These are phyloP conservation scores for Bradynema listronoti DNA, from an alignment of 1,140 invertebrate species.

Conservation along the genomic window DNA sequence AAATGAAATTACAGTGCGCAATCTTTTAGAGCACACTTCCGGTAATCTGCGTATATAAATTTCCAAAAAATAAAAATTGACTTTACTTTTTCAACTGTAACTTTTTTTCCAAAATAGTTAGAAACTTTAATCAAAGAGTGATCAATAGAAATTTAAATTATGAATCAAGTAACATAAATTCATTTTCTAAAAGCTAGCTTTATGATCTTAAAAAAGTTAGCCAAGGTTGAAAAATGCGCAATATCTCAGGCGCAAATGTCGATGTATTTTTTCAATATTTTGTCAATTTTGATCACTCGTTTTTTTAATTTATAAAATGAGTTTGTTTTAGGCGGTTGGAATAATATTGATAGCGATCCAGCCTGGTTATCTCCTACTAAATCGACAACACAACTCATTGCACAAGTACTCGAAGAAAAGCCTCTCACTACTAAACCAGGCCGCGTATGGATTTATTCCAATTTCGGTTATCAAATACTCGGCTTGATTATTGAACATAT, in stretches of 20 bases:
- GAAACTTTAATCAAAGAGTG: too few relatives aligned
- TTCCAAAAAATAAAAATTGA: too few relatives aligned
- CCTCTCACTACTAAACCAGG: conserved; percentile 48
- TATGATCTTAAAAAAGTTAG: too few relatives aligned
- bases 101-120: too few relatives aligned
- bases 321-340: conserved; percentile 47
- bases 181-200: too few relatives aligned
- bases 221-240: too few relatives aligned
- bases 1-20: conserved; percentile 48
- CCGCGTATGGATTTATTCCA: conserved; percentile 55
- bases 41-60: conserved; percentile 24
- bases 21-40: conserved; percentile 54
- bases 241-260: too few relatives aligned
- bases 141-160: too few relatives aligned
- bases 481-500: conserved; percentile 52
- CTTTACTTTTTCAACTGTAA: too few relatives aligned
- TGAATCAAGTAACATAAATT: too few relatives aligned
- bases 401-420: conserved; percentile 40
- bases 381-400: conserved; percentile 45
- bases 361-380: conserved; percentile 52
- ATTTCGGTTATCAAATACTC: conserved; percentile 56
- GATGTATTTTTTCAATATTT: too few relatives aligned
- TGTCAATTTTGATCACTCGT: background rate
- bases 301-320: conserved; percentile 5
- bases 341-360: conserved; percentile 52